Conservation (phyloP, 2,113 vertebrate genomes). For the Prunella fulvescens region DNA sequence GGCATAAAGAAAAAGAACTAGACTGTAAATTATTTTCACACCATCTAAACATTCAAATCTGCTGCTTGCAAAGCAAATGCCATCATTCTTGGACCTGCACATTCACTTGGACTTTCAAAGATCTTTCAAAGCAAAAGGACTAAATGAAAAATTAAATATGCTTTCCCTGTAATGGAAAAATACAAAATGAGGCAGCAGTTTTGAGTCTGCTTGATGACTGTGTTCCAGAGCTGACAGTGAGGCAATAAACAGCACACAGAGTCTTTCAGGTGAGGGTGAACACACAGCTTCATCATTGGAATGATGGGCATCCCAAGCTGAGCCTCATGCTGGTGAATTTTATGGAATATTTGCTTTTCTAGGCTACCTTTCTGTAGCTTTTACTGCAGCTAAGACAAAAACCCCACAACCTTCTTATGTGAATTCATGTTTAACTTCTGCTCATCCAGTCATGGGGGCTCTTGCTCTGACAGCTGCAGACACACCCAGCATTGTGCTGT, state of each 20-base stretch:
- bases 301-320: not conserved
- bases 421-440: not conserved
- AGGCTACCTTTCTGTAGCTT: not conserved
- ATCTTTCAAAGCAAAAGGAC: not conserved
- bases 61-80: not conserved
- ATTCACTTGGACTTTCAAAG: not conserved
- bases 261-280: not conserved
- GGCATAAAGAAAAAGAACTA: not conserved
- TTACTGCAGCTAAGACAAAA: not conserved
- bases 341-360: not conserved
- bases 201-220: not conserved
- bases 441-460: rapidly evolving
- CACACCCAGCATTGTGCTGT: not conserved
- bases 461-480: not conserved
- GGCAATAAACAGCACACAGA: not conserved
- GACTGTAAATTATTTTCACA: not conserved
- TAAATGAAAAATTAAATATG: not conserved
- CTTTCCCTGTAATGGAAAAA: not conserved
- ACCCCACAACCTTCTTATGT: not conserved
- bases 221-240: not conserved
- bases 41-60: not conserved
- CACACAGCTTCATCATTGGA: not conserved
- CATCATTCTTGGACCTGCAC: not conserved
- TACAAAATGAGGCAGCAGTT: not conserved
- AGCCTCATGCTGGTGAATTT: not conserved